Evolutionary conservation across 1,140 invertebrate genomes (phyloP), one percentile per base, ranked within the genome.

Genomic region (Trichonephila clavata): DNA sequence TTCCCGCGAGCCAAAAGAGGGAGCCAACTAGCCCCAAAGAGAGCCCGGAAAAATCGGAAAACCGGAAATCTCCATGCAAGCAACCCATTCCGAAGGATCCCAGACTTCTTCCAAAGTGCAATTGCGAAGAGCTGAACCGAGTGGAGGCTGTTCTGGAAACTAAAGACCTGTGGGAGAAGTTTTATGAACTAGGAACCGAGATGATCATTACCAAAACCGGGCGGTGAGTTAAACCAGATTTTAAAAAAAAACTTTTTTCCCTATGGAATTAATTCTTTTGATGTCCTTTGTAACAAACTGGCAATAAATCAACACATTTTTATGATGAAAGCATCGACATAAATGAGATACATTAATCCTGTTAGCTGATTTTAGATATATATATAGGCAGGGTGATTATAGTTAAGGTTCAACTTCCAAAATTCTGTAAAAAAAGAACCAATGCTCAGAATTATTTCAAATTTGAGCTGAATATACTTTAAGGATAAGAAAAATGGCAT

Each of bases 141-240:
- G 97, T 98, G 94, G 97, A 98, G 94, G 98, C 98, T 95, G 97
- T 98, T 94, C 96, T 99, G 89, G 98, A 99, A 95, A 98, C 98
- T 95, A 98, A 98, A 94, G 98, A 99, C 97, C 97, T 97, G 97
- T 99, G 96, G 99, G 97, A 98, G 95, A 98, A 99, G 95, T 99
- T 99, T 96, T 98, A 99, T 96, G 97, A 98, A 95, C 97, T 99
- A 92, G 98, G 98, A 90, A 99, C 99, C 1, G 99, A 99, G 96
- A 99, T 99, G 99, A 99, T 99, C 96, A 99, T 99, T 96, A 99
- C 99, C n/a, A 99, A 99, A 96, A 98, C 98, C 90, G 99, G 99
- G 96, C 97, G 99, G 99, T 99, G 95, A 96, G 97, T 95, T 24
- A 21, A 1, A 24, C 3, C 14, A 14, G n/a, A 50, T 65, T 2